phyloP scores from a whole-genome alignment of 2,888 invertebrate species.

The Xanthia togata region DNA sequence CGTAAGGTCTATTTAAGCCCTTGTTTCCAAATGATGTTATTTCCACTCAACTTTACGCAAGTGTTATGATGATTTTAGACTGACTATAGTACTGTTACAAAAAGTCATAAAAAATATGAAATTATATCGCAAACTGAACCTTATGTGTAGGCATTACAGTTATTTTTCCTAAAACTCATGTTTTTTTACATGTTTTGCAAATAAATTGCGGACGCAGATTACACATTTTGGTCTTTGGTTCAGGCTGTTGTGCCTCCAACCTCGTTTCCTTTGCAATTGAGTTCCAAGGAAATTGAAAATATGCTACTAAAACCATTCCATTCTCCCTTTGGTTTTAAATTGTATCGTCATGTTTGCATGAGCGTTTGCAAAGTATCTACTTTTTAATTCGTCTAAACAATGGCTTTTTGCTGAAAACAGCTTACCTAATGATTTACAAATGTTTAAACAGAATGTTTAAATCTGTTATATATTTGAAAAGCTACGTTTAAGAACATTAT shows the following conservation, averaged over 20 bases:
- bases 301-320: slow-evolving; percentile 1
- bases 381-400: slow-evolving; percentile 1
- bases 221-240: background rate
- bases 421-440: slow-evolving; percentile 24
- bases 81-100: no score
- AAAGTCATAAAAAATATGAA: no score
- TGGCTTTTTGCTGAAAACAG: background rate
- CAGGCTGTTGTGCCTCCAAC: slow-evolving; percentile 29
- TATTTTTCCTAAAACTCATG: no score
- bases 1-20: no score
- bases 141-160: no score
- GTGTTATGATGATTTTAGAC: no score
- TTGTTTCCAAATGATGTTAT: no score
- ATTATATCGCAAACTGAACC: no score
- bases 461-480: slow-evolving; percentile 1
- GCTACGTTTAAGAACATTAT: no score
- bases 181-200: no score
- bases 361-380: background rate
- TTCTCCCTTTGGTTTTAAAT: slow-evolving; percentile 14
- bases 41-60: no score
- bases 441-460: background rate
- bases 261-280: slow-evolving; percentile 43
- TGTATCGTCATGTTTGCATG: background rate
- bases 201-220: no score
- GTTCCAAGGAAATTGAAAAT: slow-evolving; percentile 42